These are phyloP conservation scores for Seriola rivoliana DNA, from an alignment of 2,113 vertebrate species.

Conservation along the genomic window DNA sequence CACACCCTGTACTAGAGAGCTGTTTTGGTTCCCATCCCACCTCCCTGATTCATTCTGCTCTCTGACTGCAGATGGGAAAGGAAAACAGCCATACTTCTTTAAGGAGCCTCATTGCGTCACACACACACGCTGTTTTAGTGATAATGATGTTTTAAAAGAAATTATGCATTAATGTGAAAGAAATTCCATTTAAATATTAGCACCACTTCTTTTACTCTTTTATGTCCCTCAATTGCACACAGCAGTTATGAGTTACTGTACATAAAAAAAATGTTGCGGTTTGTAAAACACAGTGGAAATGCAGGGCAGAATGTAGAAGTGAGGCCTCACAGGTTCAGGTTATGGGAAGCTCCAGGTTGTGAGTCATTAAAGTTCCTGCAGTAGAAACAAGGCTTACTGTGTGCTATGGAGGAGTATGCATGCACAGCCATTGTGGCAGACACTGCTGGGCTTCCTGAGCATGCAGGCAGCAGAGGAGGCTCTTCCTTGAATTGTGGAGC, in stretches of 20 bases:
- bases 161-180: background rate
- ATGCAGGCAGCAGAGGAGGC: constrained; percentile 91
- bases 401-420: constrained; percentile 84
- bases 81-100: background rate
- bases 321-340: background rate
- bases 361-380: background rate
- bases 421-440: constrained; percentile 88
- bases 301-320: background rate
- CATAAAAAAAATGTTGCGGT: background rate
- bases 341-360: background rate
- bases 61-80: background rate
- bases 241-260: background rate
- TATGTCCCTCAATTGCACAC: background rate
- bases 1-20: background rate
- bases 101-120: background rate
- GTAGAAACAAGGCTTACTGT: constrained; percentile 51
- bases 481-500: constrained; percentile 84
- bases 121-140: background rate
- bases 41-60: background rate
- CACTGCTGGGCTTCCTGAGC: constrained; percentile 90
- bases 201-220: background rate
- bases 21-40: background rate
- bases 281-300: background rate
- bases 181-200: background rate
- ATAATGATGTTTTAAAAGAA: background rate